phyloP scores from a whole-genome alignment of 2,797 vertebrate genomes.

The Amphiprion clarkii region DNA sequence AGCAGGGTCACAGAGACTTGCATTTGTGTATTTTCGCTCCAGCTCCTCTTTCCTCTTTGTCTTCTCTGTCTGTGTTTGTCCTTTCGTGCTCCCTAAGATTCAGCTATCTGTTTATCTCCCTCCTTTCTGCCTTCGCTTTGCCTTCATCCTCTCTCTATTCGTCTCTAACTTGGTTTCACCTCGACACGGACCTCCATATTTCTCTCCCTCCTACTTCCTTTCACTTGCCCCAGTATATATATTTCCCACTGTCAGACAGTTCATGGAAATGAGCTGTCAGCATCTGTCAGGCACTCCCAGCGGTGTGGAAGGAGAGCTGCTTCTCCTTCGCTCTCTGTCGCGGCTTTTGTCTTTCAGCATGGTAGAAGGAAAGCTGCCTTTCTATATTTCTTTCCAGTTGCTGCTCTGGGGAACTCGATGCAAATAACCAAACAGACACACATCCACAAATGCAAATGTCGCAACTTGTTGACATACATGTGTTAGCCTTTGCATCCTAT shows the following conservation, averaged over 20 bases:
- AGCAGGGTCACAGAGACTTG: conserved; percentile 4
- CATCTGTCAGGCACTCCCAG: conserved; percentile 47
- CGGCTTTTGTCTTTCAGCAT: conserved; percentile 2
- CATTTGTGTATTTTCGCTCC: conserved; percentile 16
- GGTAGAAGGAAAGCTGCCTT: background rate
- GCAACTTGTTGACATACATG: background rate
- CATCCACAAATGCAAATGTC: conserved; percentile 2
- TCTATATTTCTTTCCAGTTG: conserved; percentile 6
- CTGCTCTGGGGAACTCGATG: conserved; percentile 1
- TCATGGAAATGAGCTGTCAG: conserved; percentile 63
- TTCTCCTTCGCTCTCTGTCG: conserved; percentile 22
- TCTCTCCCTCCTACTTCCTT: conserved; percentile 40
- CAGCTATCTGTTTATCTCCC: conserved; percentile 12
- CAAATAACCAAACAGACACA: conserved; percentile 21
- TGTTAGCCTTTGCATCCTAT: conserved; percentile 1
- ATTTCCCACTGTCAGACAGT: conserved; percentile 53
- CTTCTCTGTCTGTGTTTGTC: conserved; percentile 29
- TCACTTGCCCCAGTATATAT: conserved; percentile 23
- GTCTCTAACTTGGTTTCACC: conserved; percentile 24
- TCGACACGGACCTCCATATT: conserved; percentile 35
- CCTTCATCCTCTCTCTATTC: conserved; percentile 30
- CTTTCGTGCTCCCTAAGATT: conserved; percentile 20
- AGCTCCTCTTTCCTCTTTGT: conserved; percentile 4
- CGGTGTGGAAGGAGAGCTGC: conserved; percentile 33
- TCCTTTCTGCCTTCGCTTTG: conserved; percentile 12